Evolutionary conservation across 2,888 invertebrate genomes (phyloP).

Genomic region (Drosophila lutescens): DNA sequence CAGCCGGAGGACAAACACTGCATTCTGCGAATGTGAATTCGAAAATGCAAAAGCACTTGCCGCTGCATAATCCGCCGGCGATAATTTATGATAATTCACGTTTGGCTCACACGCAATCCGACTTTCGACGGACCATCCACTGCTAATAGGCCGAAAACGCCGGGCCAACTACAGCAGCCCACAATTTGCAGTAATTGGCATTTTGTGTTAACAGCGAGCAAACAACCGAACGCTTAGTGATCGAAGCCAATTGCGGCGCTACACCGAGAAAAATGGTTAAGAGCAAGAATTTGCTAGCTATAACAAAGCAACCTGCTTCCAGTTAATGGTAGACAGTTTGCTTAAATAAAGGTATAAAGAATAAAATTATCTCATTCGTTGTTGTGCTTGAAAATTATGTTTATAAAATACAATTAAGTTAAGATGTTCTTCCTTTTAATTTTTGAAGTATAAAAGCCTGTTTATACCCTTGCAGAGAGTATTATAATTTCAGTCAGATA

Average conservation of each 20-base stretch:
- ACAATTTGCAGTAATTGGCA: conserved; percentile 72
- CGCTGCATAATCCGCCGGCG: conserved; percentile 66
- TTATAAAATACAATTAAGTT: no score
- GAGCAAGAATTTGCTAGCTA: neutral
- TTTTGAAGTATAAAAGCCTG: no score
- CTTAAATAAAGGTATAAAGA: no score
- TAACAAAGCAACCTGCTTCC: neutral
- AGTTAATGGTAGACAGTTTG: no score
- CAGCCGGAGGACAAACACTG: conserved; percentile 9
- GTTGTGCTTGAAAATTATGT: no score
- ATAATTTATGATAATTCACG: conserved; percentile 74
- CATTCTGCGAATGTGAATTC: conserved; percentile 8
- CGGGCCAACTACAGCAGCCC: conserved; percentile 39
- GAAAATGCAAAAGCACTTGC: conserved; percentile 24
- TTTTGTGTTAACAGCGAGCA: conserved; percentile 69
- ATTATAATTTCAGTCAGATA: no score
- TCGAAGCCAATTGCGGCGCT: conserved; percentile 53
- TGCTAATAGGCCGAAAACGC: conserved; percentile 56
- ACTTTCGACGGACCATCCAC: conserved; percentile 62
- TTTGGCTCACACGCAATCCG: conserved; percentile 63
- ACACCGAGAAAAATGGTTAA: conserved; percentile 10
- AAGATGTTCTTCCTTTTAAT: no score
- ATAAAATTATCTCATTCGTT: no score
- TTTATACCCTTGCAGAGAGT: no score
- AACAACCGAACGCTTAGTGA: conserved; percentile 67